Evolutionary conservation across 2,888 invertebrate species (phyloP).

Genomic region (Mechanitis messenoides): DNA sequence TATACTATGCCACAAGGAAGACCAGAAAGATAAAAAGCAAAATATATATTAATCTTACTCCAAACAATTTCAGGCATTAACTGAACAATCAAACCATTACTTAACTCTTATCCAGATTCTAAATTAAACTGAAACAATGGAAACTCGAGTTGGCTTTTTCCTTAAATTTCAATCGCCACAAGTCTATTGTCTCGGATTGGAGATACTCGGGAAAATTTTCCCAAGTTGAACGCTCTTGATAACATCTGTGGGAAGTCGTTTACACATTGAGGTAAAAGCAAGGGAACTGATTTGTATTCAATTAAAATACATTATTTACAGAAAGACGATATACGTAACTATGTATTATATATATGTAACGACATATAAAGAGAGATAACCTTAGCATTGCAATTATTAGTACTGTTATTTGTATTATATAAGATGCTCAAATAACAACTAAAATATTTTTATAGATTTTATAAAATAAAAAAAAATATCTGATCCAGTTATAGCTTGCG

Average conservation of each 20-base stretch:
- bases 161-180: constrained; percentile 3
- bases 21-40: not conserved
- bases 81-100: not conserved
- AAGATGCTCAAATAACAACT: too few relatives aligned
- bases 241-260: constrained; percentile 39
- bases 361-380: too few relatives aligned
- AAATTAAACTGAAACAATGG: not conserved
- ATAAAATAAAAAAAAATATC: too few relatives aligned
- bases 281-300: too few relatives aligned
- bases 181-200: constrained; percentile 40
- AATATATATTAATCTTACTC: not conserved
- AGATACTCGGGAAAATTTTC: constrained; percentile 46
- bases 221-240: constrained; percentile 46
- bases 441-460: too few relatives aligned
- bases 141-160: constrained; percentile 1
- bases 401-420: too few relatives aligned
- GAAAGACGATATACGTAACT: too few relatives aligned
- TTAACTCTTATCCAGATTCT: constrained; percentile 4
- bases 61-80: not conserved
- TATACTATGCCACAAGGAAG: too few relatives aligned
- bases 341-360: too few relatives aligned
- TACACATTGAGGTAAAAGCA: constrained; percentile 31
- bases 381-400: too few relatives aligned
- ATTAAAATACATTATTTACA: too few relatives aligned
- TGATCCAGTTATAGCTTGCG: not conserved